Conservation (phyloP, 1,140 invertebrate genomes). For the Cardiocondyla obscurior region DNA sequence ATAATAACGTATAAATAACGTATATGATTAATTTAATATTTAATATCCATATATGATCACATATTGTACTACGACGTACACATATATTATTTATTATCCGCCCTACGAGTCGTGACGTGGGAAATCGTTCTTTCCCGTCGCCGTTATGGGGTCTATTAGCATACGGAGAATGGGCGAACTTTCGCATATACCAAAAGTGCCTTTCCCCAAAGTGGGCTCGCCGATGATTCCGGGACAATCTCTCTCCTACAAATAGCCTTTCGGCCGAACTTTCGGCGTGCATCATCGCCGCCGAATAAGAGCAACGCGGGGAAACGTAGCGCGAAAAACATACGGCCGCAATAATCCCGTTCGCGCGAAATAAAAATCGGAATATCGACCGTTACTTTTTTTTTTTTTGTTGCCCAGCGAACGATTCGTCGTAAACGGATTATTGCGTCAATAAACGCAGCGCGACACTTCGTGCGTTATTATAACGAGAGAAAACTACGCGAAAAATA, state of each 20-base stretch:
- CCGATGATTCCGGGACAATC: neutral
- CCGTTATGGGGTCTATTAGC: conserved; percentile 28
- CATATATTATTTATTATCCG: no score
- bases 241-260: neutral
- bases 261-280: conserved; percentile 40
- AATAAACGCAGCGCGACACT: neutral
- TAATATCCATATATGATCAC: no score
- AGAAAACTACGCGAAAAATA: no score
- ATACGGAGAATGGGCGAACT: conserved; percentile 46
- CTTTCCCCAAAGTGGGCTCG: conserved; percentile 24
- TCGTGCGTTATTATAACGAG: neutral
- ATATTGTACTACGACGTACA: no score
- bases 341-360: conserved; percentile 2
- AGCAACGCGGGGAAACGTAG: neutral
- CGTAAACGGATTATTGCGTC: neutral
- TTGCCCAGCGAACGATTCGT: conserved; percentile 7
- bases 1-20: no score
- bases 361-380: conserved; percentile 41
- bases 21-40: no score
- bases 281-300: conserved; percentile 39
- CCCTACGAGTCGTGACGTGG: neutral
- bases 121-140: conserved; percentile 19
- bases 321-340: conserved; percentile 14
- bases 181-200: conserved; percentile 4
- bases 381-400: no score